phyloP scores from a whole-genome alignment of 2,797 vertebrate species.

The Strix occidentalis region DNA sequence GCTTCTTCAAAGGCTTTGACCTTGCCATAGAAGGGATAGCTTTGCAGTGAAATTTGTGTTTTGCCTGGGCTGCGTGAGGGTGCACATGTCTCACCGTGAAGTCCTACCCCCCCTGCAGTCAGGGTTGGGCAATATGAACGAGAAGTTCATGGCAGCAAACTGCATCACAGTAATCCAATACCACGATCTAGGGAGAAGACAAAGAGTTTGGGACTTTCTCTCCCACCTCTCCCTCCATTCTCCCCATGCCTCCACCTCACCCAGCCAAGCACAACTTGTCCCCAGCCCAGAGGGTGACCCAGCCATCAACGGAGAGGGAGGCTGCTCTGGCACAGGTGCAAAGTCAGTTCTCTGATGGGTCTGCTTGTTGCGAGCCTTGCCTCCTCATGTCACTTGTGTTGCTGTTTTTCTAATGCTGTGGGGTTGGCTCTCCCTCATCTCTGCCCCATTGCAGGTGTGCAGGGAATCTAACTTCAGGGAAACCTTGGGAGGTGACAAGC shows the following conservation, averaged over 20 bases:
- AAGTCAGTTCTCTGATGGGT: background rate
- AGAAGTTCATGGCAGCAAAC: background rate
- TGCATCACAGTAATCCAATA: background rate
- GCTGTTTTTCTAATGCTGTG: background rate
- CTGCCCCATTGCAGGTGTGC: background rate
- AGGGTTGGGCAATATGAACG: background rate
- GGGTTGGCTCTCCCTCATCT: background rate
- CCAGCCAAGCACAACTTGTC: background rate
- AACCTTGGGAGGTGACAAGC: background rate
- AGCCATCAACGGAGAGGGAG: background rate
- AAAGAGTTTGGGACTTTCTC: background rate
- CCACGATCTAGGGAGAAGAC: fast-evolving
- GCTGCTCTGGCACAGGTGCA: background rate
- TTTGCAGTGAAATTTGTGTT: background rate
- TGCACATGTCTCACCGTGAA: background rate
- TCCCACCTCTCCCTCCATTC: background rate
- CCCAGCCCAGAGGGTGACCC: background rate
- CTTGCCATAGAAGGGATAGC: background rate
- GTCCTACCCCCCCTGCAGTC: background rate
- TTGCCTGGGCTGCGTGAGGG: background rate
- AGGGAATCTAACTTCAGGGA: background rate
- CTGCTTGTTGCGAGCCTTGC: background rate
- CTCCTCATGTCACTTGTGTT: background rate
- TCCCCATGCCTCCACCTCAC: background rate
- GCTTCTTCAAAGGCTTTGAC: background rate